A percentile compares a stretch with the other conserved stretches of the same genome.
Conservation (phyloP, 1,140 invertebrate genomes). For the Onthophagus taurus region DNA sequence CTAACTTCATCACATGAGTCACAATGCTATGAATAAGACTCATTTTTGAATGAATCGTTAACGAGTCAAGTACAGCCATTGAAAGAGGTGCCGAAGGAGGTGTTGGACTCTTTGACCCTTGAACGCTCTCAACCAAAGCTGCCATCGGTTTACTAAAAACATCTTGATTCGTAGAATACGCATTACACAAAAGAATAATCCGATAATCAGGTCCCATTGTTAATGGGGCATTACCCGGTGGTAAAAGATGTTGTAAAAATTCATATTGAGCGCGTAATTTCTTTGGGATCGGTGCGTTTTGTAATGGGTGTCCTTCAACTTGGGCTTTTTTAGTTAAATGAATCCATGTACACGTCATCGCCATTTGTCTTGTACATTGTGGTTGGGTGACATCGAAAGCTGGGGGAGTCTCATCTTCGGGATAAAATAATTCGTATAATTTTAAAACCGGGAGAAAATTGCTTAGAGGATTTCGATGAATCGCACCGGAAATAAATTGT, state of each 20-base stretch:
- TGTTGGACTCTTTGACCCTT: conserved; percentile 55
- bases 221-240: conserved; percentile 52
- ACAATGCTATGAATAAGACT: conserved; percentile 92
- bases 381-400: conserved; percentile 83
- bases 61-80: conserved; percentile 83
- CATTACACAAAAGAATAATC: conserved; percentile 88
- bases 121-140: conserved; percentile 73
- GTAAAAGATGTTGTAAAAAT: conserved; percentile 75
- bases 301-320: conserved; percentile 41
- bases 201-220: conserved; percentile 75
- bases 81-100: conserved; percentile 75
- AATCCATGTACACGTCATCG: conserved; percentile 93
- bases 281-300: conserved; percentile 61
- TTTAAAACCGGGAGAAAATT: conserved; percentile 88
- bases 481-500: conserved; percentile 94
- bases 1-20: conserved; percentile 77
- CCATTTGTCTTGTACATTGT: conserved; percentile 83
- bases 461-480: conserved; percentile 83
- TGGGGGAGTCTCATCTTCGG: conserved; percentile 80
- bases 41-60: conserved; percentile 96
- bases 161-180: conserved; percentile 84
- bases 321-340: conserved; percentile 80
- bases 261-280: conserved; percentile 79
- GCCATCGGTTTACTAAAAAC: conserved; percentile 50
- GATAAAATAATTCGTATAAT: conserved; percentile 86